Base-by-base conservation (phyloP, 2,113 vertebrate species). In the Entomyzon cyanotis region DNA sequence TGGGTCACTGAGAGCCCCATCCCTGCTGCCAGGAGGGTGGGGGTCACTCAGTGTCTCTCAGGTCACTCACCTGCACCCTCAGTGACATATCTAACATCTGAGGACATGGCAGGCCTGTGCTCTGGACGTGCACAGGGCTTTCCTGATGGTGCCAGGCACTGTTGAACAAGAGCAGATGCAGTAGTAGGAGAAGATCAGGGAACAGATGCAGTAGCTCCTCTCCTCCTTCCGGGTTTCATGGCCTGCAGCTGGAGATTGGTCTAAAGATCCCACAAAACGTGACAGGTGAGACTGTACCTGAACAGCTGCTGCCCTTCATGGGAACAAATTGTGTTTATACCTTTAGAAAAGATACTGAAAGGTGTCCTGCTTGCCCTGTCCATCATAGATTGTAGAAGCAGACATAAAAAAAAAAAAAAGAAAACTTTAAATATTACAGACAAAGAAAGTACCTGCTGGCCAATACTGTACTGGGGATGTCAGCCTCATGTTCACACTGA, bases 111-210 rank as follows among this genome's bases (percentile, higher is more conserved):
- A 74, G 58, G 55, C 21, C 69, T 64, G 22, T 39, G 39, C 31
- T n/a, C 18, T 47, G 49, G 59, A 64, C 50, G 12, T 39, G 15
- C 4, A 6, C 33, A 83, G 63, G 44, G 63, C 30, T 79, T 42
- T 95, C 62, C 71, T 89, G 50, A 49, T 68, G 49, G 49, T 55
- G 7, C 35, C 35, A 41, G 55, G 28, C 21, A 62, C 30, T 18
- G 52, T 15, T 55, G 50, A 70, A 85, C 0, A 33, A 50, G 15
- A 73, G 52, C 0, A 5, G 42, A 47, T 0, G 0, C 27, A 39
- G 39, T 1, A 55, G 68, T 18, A 64, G 27, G 49, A 63, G 46
- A 50, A 82, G 11, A 55, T 47, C 41, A 14, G 41, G n/a, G 28
- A 84, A 64, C 23, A 64, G 59, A 28, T 0, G 2, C 23, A 65